Evolutionary conservation across 2,888 invertebrate genomes (phyloP), one percentile per base, ranked within the genome.

Genomic region (Chymomyza fuscimana): DNA sequence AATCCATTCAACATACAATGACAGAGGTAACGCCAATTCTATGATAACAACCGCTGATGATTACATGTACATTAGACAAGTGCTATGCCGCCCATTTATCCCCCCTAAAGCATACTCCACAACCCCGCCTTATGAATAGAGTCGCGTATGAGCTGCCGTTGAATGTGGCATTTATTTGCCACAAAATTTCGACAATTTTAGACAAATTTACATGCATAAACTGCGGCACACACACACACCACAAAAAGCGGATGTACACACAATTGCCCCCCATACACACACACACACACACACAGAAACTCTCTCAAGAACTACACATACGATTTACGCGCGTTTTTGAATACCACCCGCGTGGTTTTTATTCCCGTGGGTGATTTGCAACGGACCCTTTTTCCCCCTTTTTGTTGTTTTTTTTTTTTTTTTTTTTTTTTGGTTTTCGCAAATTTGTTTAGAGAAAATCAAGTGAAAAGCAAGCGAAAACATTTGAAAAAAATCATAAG

Each of bases 161-260:
- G 60, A 62, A 67, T 67, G 67, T 51, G 46, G 62, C 32, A 65
- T 87, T 86, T 87, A 89, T 89, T 81, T 85, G 80, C 89, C 90
- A 81, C 89, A 87, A 87, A 89, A 87, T 82, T 85, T 85, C 85
- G 81, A 80, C 83, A 87, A 86, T 88, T 90, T 90, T 82, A 80
- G 79, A 86, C 82, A 86, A 90, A 87, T 90, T 88, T 87, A 82
- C 81, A 83, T 78, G 78, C 81, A 87, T 87, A 88, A 88, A 77
- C 80, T 82, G 88, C 85, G 77, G 69, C 76, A 73, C 73, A 19
- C 56, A 19, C 72, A 70, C 32, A 32, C 32, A 32, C 32, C 5
- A 5, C 32, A 7, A 76, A 71, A 60, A 60, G 72, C 86, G 85
- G 88, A 88, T 85, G 76, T 71, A 74, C 32, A 32, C 32, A 80